Evolutionary conservation across 1,140 invertebrate species (phyloP).

Genomic region (Drosophila mayri): DNA sequence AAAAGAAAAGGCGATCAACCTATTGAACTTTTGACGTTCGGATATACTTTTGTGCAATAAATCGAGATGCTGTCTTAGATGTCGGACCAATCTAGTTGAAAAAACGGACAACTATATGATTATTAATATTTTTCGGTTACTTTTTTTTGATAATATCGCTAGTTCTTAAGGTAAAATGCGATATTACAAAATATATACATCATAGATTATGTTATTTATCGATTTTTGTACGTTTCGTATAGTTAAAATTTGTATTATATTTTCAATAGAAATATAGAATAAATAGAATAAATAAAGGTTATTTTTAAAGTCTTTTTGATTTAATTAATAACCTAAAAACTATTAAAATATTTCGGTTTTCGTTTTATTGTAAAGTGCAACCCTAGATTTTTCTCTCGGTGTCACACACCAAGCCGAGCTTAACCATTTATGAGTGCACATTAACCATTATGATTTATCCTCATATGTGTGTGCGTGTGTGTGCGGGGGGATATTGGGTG

Average conservation of each 20-base stretch:
- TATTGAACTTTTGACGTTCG: no score
- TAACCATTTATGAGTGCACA: constrained; percentile 81
- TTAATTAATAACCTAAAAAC: not conserved
- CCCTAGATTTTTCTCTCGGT: not conserved
- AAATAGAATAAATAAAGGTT: not conserved
- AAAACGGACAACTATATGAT: not conserved
- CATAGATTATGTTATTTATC: not conserved
- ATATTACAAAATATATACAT: no score
- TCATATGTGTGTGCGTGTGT: constrained; percentile 17
- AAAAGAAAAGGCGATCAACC: no score
- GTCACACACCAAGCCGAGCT: constrained; percentile 33
- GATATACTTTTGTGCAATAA: not conserved
- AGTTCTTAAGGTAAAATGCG: not conserved
- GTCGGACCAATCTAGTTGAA: not conserved
- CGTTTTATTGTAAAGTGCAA: not conserved
- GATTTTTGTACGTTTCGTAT: not conserved
- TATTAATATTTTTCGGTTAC: not conserved
- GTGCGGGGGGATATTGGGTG: constrained; percentile 6
- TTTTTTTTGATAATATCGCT: not conserved
- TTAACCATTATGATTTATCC: constrained; percentile 79
- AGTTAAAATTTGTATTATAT: not conserved
- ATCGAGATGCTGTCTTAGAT: not conserved
- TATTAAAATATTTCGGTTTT: not conserved
- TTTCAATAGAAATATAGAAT: not conserved
- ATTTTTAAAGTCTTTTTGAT: not conserved